Base-by-base conservation (phyloP, 1,140 invertebrate species). In the Frieseomelitta varia region DNA sequence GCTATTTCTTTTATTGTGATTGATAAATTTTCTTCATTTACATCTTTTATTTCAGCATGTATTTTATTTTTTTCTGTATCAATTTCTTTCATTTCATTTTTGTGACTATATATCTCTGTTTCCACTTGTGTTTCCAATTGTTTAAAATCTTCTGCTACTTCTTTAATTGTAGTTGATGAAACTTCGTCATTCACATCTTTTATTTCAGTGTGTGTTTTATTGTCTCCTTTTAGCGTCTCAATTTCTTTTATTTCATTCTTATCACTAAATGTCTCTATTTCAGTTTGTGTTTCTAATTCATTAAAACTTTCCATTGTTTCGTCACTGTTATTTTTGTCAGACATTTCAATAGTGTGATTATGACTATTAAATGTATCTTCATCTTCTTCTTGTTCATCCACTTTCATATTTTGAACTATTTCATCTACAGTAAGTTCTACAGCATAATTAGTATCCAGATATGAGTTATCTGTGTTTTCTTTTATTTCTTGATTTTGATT, bases 381-480 rank as follows among this genome's bases (percentile, higher is more conserved):
- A 10, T 39, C 51, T 65, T 67, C 19, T n/a, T 81, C 75, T 39
- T 19, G 4, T 30, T 90, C 63, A 4, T 71, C 76, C 0, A 21
- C 17, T 75, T 84, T 58, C 89, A 90, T 88, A 67, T 39, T 88
- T 12, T 74, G 51, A 65, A 90, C 53, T 80, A 90, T 90, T 39
- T 90, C 88, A 27, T 90, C 89, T 47, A 90, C 47, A 51, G 58
- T 90, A 77, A 90, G 86, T 79, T 90, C 89, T 17, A 47, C 56
- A 53, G 47, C 10, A 53, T 14, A 12, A 14, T 67, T 74, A 21
- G 17, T 51, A 19, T 4, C 30, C 2, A n/a, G 1, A 63, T 4
- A 24, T 63, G n/a, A 14, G 55, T 61, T 53, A 72, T 63, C 27
- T 53, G 19, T 12, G 39, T 55, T 24, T 55, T 84, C 39, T 61